Percentiles rank a stretch among this genome's conserved stretches.
Evolutionary conservation across 2,113 vertebrate genomes (phyloP).

Genomic region (Salvelinus fontinalis): DNA sequence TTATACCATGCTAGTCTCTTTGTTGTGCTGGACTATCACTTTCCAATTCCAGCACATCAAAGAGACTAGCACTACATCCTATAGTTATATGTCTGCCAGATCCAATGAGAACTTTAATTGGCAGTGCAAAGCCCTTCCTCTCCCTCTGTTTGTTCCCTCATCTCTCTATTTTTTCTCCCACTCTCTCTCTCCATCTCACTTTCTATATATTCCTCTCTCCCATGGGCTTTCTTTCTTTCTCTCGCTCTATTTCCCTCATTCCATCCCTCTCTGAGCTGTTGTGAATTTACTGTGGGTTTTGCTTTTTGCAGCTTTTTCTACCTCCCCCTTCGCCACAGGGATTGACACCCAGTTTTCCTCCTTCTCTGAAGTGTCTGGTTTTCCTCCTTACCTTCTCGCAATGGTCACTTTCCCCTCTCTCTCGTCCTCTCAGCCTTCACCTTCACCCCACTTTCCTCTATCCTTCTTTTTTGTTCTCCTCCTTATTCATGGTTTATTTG

Average conservation of each 20-base stretch:
- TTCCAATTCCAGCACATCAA: no score
- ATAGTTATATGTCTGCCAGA: no score
- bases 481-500: constrained; percentile 6
- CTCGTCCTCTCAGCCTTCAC: neutral
- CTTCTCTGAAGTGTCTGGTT: neutral
- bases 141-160: no score
- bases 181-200: no score
- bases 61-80: no score
- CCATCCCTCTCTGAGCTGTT: neutral
- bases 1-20: no score
- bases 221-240: constrained; percentile 6
- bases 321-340: neutral
- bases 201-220: constrained; percentile 12
- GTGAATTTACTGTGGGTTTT: constrained; percentile 50
- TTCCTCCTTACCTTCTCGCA: no score
- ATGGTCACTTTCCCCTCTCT: neutral
- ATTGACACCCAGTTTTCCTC: neutral
- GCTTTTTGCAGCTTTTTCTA: neutral
- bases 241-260: no score
- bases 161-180: no score
- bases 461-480: constrained; percentile 10
- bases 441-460: neutral
- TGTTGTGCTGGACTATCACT: no score
- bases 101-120: no score
- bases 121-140: no score